These are phyloP conservation scores for Dromococcyx pavoninus DNA, from an alignment of 2,797 vertebrate genomes.

Conservation along the genomic window DNA sequence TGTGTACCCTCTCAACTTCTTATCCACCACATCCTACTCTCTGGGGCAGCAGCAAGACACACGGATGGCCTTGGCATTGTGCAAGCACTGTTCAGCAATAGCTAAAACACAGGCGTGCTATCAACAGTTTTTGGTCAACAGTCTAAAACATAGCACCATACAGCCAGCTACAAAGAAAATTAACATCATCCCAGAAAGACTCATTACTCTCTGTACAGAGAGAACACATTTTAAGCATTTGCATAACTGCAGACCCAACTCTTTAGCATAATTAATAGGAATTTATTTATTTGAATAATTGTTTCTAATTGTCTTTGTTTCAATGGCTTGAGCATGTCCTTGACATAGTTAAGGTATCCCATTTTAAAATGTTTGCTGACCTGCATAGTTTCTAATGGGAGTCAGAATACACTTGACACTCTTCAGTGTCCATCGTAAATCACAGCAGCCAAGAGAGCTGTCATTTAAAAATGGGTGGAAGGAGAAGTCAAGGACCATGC, in stretches of 20 bases:
- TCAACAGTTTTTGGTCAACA: not conserved
- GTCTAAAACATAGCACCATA: not conserved
- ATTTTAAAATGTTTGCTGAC: not conserved
- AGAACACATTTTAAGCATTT: not conserved
- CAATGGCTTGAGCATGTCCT: not conserved
- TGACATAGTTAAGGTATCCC: not conserved
- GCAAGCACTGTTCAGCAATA: not conserved
- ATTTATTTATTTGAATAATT: not conserved
- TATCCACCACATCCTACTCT: not conserved
- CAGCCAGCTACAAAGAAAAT: not conserved
- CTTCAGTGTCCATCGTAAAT: not conserved
- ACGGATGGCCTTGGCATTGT: not conserved
- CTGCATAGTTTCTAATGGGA: not conserved
- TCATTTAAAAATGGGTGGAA: not conserved
- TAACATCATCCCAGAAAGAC: not conserved
- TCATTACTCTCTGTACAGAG: not conserved
- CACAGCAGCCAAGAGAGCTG: not conserved
- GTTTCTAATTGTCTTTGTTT: not conserved
- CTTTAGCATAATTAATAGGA: not conserved
- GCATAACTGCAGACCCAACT: not conserved
- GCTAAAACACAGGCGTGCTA: accelerated
- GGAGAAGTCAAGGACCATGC: not conserved
- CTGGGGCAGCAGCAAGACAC: not conserved
- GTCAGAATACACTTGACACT: not conserved
- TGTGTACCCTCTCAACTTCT: not conserved